These are phyloP conservation scores for Mobula birostris DNA, from an alignment of 2,113 vertebrate species.

Conservation along the genomic window DNA sequence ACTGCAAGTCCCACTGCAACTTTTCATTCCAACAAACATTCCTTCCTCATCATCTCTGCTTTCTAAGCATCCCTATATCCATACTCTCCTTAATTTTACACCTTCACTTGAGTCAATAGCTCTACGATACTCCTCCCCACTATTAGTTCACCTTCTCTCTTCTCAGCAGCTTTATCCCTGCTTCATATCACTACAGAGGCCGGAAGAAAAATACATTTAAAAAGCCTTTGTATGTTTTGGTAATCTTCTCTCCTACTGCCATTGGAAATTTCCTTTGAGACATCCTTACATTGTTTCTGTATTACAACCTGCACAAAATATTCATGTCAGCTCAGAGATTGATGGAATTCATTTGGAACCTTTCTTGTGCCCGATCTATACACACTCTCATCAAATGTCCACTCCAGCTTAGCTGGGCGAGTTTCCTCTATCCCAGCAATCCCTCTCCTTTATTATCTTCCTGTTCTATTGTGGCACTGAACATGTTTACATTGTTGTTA, in stretches of 20 bases:
- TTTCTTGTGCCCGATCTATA: background rate
- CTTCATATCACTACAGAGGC: background rate
- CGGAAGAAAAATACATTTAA: background rate
- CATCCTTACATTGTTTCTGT: background rate
- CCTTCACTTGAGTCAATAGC: background rate
- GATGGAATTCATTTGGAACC: background rate
- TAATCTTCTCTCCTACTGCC: background rate
- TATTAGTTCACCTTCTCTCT: background rate
- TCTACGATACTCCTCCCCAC: background rate
- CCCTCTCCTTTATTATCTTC: background rate
- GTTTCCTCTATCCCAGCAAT: background rate
- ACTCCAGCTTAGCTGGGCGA: background rate
- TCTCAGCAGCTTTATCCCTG: background rate
- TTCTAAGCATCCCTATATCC: background rate
- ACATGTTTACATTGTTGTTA: background rate
- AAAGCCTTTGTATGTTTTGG: background rate
- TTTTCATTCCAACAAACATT: background rate
- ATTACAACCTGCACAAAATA: background rate
- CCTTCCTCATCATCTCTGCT: background rate
- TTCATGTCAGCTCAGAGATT: background rate
- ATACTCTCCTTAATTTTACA: background rate
- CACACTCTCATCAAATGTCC: background rate
- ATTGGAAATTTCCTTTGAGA: background rate
- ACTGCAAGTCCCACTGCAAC: background rate
- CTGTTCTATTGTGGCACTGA: background rate